Base-by-base conservation (phyloP, 1,140 invertebrate genomes). In the Lethrus apterus region DNA sequence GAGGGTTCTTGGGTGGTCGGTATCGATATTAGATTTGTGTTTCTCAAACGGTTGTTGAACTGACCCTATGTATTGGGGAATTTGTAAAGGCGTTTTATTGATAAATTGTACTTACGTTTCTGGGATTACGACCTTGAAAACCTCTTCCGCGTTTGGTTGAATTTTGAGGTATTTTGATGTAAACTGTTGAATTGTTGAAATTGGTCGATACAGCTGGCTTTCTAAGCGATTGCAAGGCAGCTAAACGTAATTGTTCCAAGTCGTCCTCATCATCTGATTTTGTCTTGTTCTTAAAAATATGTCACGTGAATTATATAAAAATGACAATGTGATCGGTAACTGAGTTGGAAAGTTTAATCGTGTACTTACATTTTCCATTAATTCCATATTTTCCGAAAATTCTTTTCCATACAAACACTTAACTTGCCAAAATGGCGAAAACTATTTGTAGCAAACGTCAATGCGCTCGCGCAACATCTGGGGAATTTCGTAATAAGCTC, bases 211-310 rank as follows among this genome's bases (percentile, higher is more conserved):
- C n/a, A 4, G 15, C 41, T 11, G 24, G 18, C 13, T 18, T 32
- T 47, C 63, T 65, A 23, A 65, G 41, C 3, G 60, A 55, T 36
- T 62, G 55, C 11, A 67, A 52, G 20, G 65, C 65, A 26, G 62
- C 65, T 47, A 60, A 48, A 19, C 65, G 54, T 45, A 67, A 52
- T 33, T 50, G 48, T 57, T 67, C 63, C 32, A 67, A 46, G 54
- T 67, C 64, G 40, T 65, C 62, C 43, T 67, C 65, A 14, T 65
- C 65, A 30, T 66, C 64, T 15, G 62, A 60, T n/a, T n/a, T n/a
- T n/a, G n/a, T n/a, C n/a, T n/a, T n/a, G n/a, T n/a, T n/a, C n/a
- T n/a, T n/a, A n/a, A n/a, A n/a, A n/a, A n/a, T n/a, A n/a, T n/a
- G n/a, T n/a, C n/a, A n/a, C n/a, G n/a, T n/a, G n/a, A n/a, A n/a